Evolutionary conservation across 2,113 vertebrate species (phyloP).

Genomic region (Glaucidium brasilianum): DNA sequence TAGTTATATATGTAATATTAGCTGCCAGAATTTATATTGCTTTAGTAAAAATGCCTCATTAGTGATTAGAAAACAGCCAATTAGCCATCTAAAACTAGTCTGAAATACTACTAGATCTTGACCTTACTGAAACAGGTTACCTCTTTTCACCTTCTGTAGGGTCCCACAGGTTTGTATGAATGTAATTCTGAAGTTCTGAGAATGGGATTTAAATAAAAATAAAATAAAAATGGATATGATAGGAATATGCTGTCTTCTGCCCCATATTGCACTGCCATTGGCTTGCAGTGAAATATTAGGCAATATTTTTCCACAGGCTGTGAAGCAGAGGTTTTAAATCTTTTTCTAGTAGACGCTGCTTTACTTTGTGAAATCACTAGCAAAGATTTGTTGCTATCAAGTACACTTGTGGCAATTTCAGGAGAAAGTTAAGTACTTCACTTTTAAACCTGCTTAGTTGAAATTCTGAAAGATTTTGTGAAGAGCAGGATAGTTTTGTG

Average conservation of each 20-base stretch:
- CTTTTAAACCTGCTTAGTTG: neutral
- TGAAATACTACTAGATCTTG: neutral
- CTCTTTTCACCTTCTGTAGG: neutral
- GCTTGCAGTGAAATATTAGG: neutral
- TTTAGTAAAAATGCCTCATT: neutral
- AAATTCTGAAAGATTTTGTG: neutral
- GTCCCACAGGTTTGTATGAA: neutral
- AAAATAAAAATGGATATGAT: neutral
- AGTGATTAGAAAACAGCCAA: neutral
- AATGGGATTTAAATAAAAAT: neutral
- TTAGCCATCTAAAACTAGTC: neutral
- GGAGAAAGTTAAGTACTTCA: neutral
- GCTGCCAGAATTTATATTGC: conserved; percentile 30
- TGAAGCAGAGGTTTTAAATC: neutral
- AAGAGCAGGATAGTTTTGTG: neutral
- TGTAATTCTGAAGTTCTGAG: neutral
- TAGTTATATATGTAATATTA: neutral
- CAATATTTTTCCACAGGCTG: neutral
- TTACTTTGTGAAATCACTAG: neutral
- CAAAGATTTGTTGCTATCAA: neutral
- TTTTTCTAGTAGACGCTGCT: neutral
- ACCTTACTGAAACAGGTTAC: neutral
- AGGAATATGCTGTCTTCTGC: neutral
- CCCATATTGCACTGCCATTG: neutral
- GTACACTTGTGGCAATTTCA: neutral